A percentile compares a stretch with the other conserved stretches of the same genome.
phyloP scores from a whole-genome alignment of 2,797 vertebrate species.

The Pachyuromys duprasi region DNA sequence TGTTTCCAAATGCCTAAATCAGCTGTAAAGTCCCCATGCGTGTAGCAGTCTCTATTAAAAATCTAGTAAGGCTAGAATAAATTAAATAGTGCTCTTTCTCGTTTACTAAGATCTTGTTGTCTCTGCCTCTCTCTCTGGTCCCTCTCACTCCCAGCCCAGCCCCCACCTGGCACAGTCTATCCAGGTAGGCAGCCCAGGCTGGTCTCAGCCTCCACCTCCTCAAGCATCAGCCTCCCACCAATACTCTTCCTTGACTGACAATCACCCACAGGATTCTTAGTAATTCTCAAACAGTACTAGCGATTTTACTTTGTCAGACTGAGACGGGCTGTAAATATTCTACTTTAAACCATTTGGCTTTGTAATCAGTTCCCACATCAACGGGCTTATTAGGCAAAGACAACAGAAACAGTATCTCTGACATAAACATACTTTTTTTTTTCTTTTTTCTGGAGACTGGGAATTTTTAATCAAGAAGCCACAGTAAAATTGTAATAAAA shows the following conservation, averaged over 20 bases:
- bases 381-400: constrained; percentile 2
- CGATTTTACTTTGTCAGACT: background rate
- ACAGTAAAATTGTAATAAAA: constrained; percentile 39
- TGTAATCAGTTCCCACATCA: background rate
- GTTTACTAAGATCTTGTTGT: background rate
- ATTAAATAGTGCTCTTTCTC: background rate
- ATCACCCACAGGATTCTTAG: background rate
- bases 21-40: background rate
- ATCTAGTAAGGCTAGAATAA: background rate
- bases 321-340: constrained; percentile 12
- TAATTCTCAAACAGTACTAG: constrained; percentile 27
- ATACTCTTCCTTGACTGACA: constrained; percentile 20
- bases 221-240: background rate
- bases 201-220: background rate
- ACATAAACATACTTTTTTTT: constrained; percentile 25
- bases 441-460: background rate
- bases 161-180: no score
- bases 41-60: background rate
- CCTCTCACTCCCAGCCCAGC: background rate
- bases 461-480: constrained; percentile 39
- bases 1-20: background rate
- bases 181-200: background rate
- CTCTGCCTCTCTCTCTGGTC: background rate
- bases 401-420: constrained; percentile 38
- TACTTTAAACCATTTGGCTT: constrained; percentile 49